phyloP scores from a whole-genome alignment of 2,113 vertebrate species.

The Dromas ardeola region DNA sequence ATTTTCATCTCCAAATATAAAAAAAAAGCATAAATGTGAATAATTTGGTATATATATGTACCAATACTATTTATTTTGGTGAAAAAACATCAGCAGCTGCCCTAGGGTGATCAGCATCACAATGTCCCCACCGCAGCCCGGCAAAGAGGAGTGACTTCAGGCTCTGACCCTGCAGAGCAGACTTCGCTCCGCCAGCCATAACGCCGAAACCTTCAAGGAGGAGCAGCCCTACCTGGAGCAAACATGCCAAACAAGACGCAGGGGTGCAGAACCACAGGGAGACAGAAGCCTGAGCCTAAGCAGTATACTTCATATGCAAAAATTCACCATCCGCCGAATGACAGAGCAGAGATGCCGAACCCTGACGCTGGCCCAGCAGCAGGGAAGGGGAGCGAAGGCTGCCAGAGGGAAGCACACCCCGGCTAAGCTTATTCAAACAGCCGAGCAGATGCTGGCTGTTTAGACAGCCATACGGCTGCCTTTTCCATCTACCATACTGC shows the following conservation, averaged over 20 bases:
- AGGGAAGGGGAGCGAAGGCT: neutral
- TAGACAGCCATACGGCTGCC: conserved; percentile 20
- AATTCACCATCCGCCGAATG: fast-evolving
- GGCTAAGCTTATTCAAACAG: neutral
- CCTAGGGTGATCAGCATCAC: neutral
- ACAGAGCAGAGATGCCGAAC: neutral
- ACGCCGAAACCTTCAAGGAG: fast-evolving
- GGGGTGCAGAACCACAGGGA: neutral
- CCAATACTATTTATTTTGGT: neutral
- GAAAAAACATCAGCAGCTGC: neutral
- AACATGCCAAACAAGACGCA: neutral
- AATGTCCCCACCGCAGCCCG: fast-evolving
- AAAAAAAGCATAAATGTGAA: neutral
- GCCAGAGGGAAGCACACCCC: conserved; percentile 3
- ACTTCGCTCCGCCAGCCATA: fast-evolving
- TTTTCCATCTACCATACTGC: neutral
- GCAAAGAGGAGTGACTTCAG: neutral
- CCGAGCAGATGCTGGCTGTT: conserved; percentile 45
- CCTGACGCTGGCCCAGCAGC: neutral
- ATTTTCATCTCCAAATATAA: neutral
- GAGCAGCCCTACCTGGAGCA: neutral
- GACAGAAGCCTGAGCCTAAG: neutral
- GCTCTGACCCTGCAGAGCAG: neutral
- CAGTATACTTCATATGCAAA: neutral
- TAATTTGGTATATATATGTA: neutral